Evolutionary conservation across 1,140 invertebrate species (phyloP), one percentile per base, ranked within the genome.

Genomic region (Helicorthomorpha holstii): DNA sequence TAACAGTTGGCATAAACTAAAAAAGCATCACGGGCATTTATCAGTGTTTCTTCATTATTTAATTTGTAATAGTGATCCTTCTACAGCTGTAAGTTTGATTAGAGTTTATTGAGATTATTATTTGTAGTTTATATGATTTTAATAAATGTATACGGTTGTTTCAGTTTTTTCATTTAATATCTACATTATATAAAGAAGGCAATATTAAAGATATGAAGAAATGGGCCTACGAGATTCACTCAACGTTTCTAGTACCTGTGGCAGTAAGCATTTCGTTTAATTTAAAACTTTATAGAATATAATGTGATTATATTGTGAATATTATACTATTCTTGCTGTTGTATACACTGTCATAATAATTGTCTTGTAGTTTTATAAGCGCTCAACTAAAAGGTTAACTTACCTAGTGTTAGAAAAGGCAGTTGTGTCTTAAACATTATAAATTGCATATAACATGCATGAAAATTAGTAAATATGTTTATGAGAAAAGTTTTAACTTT

Each of bases 211-310:
- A 92, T 63, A 80, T 96, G 77, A 78, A 84, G 51, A 88, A 91
- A 66, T 97, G 91, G 91, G 91, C 91, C 26, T 96, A 95, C 71
- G 92, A 97, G 74, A 92, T 97, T 61, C 88, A 94, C 69, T 95
- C 92, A 50, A 91, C 85, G 61, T 97, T 96, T 73, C 72, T 96
- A 52, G 84, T 91, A 60, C 87, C 89, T 60, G 80, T 81, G 61
- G 88, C 90, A 58, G 85, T 79, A 66, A 71, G 74, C n/a, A n/a
- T n/a, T n/a, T n/a, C n/a, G n/a, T n/a, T n/a, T n/a, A n/a, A n/a
- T n/a, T n/a, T n/a, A n/a, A n/a, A n/a, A n/a, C n/a, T n/a, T n/a
- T n/a, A n/a, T n/a, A n/a, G n/a, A n/a, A n/a, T n/a, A n/a, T n/a
- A n/a, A n/a, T n/a, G n/a, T n/a, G n/a, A n/a, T n/a, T n/a, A n/a